These are phyloP conservation scores for Sciurus vulgaris DNA, from an alignment of 2,797 vertebrate species.

Conservation along the genomic window DNA sequence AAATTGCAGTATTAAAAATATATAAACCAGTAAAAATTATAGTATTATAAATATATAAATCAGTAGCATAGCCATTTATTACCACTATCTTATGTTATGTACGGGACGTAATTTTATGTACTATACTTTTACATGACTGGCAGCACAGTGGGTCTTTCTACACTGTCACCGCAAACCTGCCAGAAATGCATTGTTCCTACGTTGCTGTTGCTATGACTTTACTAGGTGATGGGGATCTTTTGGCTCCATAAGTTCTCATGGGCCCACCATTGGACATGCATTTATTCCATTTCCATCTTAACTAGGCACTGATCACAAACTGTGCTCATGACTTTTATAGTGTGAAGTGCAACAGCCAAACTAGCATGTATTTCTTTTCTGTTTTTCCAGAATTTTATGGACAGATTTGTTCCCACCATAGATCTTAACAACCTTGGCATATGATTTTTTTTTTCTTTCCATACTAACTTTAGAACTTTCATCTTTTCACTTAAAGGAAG, in stretches of 20 bases:
- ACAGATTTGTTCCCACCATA: neutral
- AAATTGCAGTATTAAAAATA: too few relatives aligned
- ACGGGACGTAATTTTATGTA: neutral
- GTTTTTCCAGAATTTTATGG: neutral
- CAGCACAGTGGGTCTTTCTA: too few relatives aligned
- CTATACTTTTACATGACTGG: neutral
- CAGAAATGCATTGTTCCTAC: neutral
- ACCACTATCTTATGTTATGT: too few relatives aligned
- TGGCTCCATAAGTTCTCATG: too few relatives aligned
- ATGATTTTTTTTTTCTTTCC: neutral
- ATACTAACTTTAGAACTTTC: neutral
- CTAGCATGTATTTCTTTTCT: neutral
- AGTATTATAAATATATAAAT: too few relatives aligned
- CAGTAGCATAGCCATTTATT: too few relatives aligned
- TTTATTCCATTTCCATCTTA: neutral
- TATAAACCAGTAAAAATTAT: neutral
- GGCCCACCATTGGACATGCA: too few relatives aligned
- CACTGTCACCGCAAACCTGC: too few relatives aligned
- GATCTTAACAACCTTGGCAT: neutral
- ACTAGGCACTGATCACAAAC: neutral
- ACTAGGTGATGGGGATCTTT: neutral
- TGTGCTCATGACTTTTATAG: neutral
- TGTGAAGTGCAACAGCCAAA: neutral
- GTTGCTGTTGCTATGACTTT: neutral
- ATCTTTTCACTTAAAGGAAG: neutral